Evolutionary conservation across 2,888 invertebrate genomes (phyloP).

Genomic region (Cryptophagus acutangulus): DNA sequence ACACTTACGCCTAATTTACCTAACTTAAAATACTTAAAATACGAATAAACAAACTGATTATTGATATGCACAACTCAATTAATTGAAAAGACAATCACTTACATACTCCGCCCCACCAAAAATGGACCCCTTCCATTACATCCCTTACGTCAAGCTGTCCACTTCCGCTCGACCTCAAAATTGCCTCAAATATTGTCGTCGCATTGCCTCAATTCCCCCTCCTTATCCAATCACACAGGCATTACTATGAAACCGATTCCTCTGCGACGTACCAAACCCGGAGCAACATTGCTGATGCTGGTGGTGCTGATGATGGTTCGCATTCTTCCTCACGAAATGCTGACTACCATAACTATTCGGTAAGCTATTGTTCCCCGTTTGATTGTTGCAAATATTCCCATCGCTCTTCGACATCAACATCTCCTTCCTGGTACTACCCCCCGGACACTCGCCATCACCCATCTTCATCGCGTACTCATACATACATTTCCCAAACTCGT

Average conservation of each 20-base stretch:
- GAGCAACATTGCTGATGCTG: constrained; percentile 52
- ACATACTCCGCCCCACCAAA: no score
- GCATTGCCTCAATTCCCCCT: no score
- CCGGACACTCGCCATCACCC: constrained; percentile 20
- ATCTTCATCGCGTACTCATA: constrained; percentile 36
- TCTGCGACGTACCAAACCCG: constrained; percentile 46
- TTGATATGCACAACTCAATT: no score
- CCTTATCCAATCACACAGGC: constrained; percentile 47
- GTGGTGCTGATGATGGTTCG: constrained; percentile 22
- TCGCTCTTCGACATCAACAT: constrained; percentile 39
- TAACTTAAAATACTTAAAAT: no score
- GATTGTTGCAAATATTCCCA: constrained; percentile 29
- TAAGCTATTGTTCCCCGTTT: constrained; percentile 7
- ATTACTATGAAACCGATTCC: constrained; percentile 47
- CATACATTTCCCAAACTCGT: constrained; percentile 38
- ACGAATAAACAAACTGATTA: no score
- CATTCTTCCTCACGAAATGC: constrained; percentile 26
- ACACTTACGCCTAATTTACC: no score
- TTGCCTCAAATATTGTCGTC: no score
- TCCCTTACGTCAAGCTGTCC: no score
- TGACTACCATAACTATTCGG: constrained; percentile 37
- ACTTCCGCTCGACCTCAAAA: no score
- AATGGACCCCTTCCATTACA: no score
- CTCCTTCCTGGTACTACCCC: constrained; percentile 17
- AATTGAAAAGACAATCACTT: no score